Evolutionary conservation across 2,888 invertebrate genomes (phyloP).

Genomic region (Leucophenga maculata): DNA sequence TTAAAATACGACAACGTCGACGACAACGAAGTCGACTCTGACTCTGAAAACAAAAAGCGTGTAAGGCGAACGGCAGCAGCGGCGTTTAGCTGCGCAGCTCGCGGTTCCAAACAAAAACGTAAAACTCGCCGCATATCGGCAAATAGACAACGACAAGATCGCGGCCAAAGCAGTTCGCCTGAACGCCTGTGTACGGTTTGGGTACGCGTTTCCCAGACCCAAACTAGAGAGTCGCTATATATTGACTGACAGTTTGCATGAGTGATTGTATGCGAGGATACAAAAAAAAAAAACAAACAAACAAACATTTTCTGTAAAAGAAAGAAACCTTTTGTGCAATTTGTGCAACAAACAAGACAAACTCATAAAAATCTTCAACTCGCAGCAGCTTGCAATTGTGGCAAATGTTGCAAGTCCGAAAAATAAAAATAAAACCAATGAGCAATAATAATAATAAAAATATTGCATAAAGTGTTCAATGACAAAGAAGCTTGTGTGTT

Average conservation of each 20-base stretch:
- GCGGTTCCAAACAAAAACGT: conserved; percentile 50
- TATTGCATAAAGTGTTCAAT: background rate
- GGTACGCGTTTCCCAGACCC: conserved; percentile 1
- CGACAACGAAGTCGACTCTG: conserved; percentile 24
- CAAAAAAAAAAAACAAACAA: conserved; percentile 26
- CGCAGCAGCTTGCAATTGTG: background rate
- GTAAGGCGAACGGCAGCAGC: conserved; percentile 18
- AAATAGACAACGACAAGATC: conserved; percentile 51
- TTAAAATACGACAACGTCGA: conserved; percentile 4
- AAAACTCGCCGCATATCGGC: conserved; percentile 46
- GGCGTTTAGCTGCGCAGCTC: conserved; percentile 25
- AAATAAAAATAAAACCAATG: background rate
- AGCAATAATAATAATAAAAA: background rate
- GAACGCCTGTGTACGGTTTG: conserved; percentile 20
- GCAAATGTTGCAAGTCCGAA: background rate
- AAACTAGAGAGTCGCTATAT: background rate
- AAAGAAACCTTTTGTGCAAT: conserved; percentile 18
- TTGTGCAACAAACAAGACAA: background rate
- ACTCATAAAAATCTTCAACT: background rate
- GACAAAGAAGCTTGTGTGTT: background rate
- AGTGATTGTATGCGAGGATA: conserved; percentile 22
- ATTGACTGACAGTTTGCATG: conserved; percentile 17
- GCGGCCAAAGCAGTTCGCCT: conserved; percentile 49
- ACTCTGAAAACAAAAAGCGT: conserved; percentile 20
- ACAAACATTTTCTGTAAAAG: background rate